Percentiles rank a stretch among this genome's conserved stretches.
These are phyloP conservation scores for Coelopa frigida DNA, from an alignment of 1,140 invertebrate genomes.

Conservation along the genomic window DNA sequence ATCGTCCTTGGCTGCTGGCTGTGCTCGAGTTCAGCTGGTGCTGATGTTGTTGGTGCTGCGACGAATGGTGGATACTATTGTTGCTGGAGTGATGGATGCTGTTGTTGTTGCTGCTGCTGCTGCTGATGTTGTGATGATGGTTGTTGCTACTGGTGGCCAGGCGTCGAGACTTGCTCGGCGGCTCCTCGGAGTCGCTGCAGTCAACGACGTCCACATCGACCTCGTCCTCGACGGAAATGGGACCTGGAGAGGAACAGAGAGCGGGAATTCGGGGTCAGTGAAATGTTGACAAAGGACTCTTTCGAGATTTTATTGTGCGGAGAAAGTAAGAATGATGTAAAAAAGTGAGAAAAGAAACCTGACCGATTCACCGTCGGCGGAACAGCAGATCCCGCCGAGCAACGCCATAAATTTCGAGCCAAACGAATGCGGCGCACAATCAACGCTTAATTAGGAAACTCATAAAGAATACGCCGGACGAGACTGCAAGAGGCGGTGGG, in stretches of 20 bases:
- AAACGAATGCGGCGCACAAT: too few species aligned
- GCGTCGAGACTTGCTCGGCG: constrained; percentile 32
- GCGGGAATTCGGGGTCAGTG: constrained; percentile 3
- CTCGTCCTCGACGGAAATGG: constrained; percentile 47
- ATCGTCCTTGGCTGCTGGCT: constrained; percentile 40
- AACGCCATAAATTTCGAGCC: too few species aligned
- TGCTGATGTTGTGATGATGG: constrained; percentile 27
- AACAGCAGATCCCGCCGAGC: too few species aligned
- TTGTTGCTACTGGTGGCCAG: constrained; percentile 27
- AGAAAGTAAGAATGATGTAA: too few species aligned
- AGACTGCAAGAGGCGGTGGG: too few species aligned
- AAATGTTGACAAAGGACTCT: too few species aligned
- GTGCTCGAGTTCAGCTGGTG: constrained; percentile 36
- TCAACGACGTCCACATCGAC: constrained; percentile 51
- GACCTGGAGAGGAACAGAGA: constrained; percentile 31
- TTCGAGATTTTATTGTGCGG: too few species aligned
- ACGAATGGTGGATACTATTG: constrained; percentile 11
- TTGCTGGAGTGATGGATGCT: constrained; percentile 14
- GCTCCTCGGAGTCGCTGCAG: constrained; percentile 47
- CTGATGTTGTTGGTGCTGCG: not conserved
- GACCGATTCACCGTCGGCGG: too few species aligned
- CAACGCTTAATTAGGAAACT: too few species aligned
- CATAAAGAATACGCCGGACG: too few species aligned
- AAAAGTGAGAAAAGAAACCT: too few species aligned
- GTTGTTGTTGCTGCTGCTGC: constrained; percentile 21